A percentile compares a stretch with the other conserved stretches of the same genome.
phyloP scores from a whole-genome alignment of 2,888 invertebrate genomes.

The Tenthredo scrophulariae region DNA sequence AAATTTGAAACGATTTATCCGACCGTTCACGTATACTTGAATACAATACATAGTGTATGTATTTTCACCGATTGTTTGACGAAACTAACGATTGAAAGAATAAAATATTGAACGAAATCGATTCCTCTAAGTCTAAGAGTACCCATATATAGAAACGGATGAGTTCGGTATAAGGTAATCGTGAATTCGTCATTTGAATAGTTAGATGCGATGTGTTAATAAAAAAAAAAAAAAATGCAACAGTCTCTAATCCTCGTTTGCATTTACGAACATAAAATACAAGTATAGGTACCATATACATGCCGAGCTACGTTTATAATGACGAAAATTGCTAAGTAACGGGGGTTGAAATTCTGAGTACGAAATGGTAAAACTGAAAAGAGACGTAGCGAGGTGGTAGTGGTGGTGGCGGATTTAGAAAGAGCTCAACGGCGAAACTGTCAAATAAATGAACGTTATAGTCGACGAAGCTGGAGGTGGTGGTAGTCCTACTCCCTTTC shows the following conservation, averaged over 20 bases:
- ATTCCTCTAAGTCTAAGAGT: neutral
- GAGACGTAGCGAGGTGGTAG: neutral
- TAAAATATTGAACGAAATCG: neutral
- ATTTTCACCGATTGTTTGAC: slow-evolving; percentile 19
- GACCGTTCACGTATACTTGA: neutral
- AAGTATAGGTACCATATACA: neutral
- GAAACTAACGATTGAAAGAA: slow-evolving; percentile 1
- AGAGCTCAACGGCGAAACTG: slow-evolving; percentile 46
- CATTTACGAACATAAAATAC: neutral
- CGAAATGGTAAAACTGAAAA: slow-evolving; percentile 5
- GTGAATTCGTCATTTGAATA: neutral
- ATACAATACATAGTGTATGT: neutral
- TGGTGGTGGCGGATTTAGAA: slow-evolving; percentile 16
- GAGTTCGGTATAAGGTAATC: neutral
- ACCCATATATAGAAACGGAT: neutral
- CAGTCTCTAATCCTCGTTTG: neutral
- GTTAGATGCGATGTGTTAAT: neutral
- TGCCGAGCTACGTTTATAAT: neutral
- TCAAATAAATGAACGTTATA: slow-evolving; percentile 55
- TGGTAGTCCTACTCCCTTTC: slow-evolving; percentile 46
- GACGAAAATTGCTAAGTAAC: neutral
- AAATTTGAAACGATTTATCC: slow-evolving; percentile 10
- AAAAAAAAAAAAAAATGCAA: neutral
- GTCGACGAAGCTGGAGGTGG: slow-evolving; percentile 42
- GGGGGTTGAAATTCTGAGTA: neutral